Base-by-base conservation (phyloP, 2,888 invertebrate genomes). In the Microchrysa polita region DNA sequence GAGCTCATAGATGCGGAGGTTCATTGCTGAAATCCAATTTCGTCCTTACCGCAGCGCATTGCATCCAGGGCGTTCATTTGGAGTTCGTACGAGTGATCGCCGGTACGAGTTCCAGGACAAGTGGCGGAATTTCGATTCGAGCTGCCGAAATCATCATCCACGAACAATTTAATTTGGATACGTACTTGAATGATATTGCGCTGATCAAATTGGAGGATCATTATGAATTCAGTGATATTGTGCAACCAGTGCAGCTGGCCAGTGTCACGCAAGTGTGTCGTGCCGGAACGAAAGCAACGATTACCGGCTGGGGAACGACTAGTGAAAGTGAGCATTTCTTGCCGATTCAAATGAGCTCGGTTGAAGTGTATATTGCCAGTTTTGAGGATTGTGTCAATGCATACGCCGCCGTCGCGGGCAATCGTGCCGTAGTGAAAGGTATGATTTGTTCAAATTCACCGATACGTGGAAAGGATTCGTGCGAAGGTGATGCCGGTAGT, bases 21-120 rank as follows among this genome's bases (percentile, higher is more conserved):
- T 79, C 86, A 5, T 85, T 88, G 18, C 80, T 88, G 22, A 83
- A 83, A 22, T 78, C 79, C 16, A 85, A 87, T 67, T 27, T 61
- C 14, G 82, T 86, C 1, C 67, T 88, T 2, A 88, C 88, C 0
- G 88, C 88, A n/a, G 88, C 88, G 2, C 88, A 88, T 78, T 88
- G 88, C 77, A 80, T 87, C 52, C 74, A 78, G 23, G 83, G 83
- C 9, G 53, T 42, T 20, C 18, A 42, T 12, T 20, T 60, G 20
- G 10, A 2, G 16, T 44, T 22, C 1, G n/a, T 84, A 83, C 83
- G 83, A 82, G 73, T 79, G 77, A 78, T 75, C 76, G 88, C 84
- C 5, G 88, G 88, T 0, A 87, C 87, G 0, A 84, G 85, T 4
- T 79, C 77, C 79, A 78, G 60, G 1, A 72, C 60, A 34, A 48